phyloP scores from a whole-genome alignment of 1,140 invertebrate genomes.

The Eumaeus atala region DNA sequence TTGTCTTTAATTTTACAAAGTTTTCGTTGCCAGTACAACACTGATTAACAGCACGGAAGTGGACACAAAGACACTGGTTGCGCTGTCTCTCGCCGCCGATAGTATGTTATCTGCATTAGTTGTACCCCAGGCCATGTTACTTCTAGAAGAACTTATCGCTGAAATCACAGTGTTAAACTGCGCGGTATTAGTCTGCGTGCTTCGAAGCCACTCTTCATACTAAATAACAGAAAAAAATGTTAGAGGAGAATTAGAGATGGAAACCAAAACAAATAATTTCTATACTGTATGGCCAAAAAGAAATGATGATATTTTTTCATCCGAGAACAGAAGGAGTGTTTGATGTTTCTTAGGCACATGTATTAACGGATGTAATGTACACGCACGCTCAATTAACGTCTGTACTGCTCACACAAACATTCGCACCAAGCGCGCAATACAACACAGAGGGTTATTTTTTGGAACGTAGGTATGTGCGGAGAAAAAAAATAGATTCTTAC shows the following conservation, averaged over 20 bases:
- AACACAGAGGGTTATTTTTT: too few species aligned
- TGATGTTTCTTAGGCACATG: too few species aligned
- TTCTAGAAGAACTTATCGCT: slow-evolving; percentile 41
- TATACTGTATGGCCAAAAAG: too few species aligned
- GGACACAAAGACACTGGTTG: slow-evolving; percentile 30
- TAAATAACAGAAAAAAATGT: slow-evolving; percentile 24
- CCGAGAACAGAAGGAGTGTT: too few species aligned
- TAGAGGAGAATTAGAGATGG: too few species aligned
- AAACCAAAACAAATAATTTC: too few species aligned
- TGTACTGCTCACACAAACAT: too few species aligned
- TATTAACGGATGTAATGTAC: too few species aligned
- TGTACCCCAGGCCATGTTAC: slow-evolving; percentile 51
- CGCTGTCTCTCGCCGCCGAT: slow-evolving; percentile 35
- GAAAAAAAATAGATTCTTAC: slow-evolving; percentile 28
- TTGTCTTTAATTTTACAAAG: background rate
- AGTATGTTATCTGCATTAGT: slow-evolving; percentile 41
- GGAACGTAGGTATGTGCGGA: too few species aligned
- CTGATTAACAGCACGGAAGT: slow-evolving; percentile 29
- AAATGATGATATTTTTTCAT: too few species aligned
- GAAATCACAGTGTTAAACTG: slow-evolving; percentile 38
- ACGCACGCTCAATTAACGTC: too few species aligned
- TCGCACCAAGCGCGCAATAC: too few species aligned
- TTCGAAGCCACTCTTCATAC: slow-evolving; percentile 51
- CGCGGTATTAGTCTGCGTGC: slow-evolving; percentile 30
- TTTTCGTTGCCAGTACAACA: slow-evolving; percentile 25